Base-by-base conservation (phyloP, 2,888 invertebrate genomes). In the Podotricha telesiphe region DNA sequence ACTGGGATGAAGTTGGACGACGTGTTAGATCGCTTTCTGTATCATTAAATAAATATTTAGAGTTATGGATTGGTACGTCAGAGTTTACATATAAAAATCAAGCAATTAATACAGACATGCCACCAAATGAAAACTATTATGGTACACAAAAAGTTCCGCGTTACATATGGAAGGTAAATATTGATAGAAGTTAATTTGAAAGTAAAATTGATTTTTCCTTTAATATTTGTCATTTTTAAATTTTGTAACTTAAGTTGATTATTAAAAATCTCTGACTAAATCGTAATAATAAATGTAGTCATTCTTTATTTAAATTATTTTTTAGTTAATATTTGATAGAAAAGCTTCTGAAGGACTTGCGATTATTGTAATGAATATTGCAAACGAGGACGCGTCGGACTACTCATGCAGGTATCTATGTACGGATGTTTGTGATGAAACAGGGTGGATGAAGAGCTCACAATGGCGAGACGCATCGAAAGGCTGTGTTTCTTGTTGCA, bases 401-500 rank as follows among this genome's bases (percentile, higher is more conserved):
- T 76, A 69, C n/a, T 28, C 28, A 0, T n/a, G 51, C 0, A 70
- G 82, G 20, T 71, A 77, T 4, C 72, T 76, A 0, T 88, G 88
- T 67, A 42, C 4, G 0, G 82, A 87, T 55, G 76, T 84, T 0
- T 88, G 87, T 67, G 20, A 74, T 0, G 8, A 68, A 0, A 77
- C 78, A 0, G 56, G 62, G 0, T 88, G 88, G 87, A 77, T 87
- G 79, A 63, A 53, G 0, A 72, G 71, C n/a, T 13, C 69, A 0
- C 45, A 78, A 4, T 85, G 84, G 84, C 74, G 70, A 0, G 75
- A 82, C 17, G 63, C 78, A 0, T 67, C 66, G 0, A 75, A 74
- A 17, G 88, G 87, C 0, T 87, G 78, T 56, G 82, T 78, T 0
- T 86, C 79, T 63, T 88, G 88, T 61, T 88, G 88, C 68, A 51